Base-by-base conservation (phyloP, 1,140 invertebrate species). In the Tetragnatha versicolor region DNA sequence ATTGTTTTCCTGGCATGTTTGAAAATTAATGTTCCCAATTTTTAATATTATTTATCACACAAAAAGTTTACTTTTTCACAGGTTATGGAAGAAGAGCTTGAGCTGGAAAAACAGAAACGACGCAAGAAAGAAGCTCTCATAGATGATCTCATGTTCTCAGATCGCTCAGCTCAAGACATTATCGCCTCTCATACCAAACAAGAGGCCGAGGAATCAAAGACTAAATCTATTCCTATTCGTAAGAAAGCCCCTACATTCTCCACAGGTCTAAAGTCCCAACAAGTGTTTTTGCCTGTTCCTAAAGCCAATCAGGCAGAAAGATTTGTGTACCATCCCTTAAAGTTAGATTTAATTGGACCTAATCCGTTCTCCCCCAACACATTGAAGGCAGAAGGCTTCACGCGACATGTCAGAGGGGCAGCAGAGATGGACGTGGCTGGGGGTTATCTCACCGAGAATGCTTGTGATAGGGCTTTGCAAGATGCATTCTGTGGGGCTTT, bases 111-210 rank as follows among this genome's bases (percentile, higher is more conserved):
- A 83, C 91, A 91, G 55, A 96, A 95, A 85, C 90, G 93, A 31
- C 89, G 91, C 58, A 91, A 93, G 58, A 95, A 96, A 85, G 94
- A 97, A 85, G 93, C 93, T 1, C 86, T 98, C 0, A 96, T 98
- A 81, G 95, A 98, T 87, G 94, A 97, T 84, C 87, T 98, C 2
- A 97, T 96, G 91, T 96, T 93, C 86, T 95, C 94, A 9, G 93
- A 95, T 82, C n/a, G 42, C 12, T 90, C 96, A 86, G 95, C 95
- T 0, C 91, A 92, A 73, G 91, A 92, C 81, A 98, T 98, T 81
- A 87, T 98, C 1, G 92, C 91, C 70, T 91, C 90, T 47, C 96
- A 95, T 87, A 92, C 91, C 22, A 89, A 88, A 88, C 89, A 89
- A 45, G 88, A 88, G 61, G 91, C 90, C 76, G 90, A 91, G 81